These are phyloP conservation scores for Scartelaos histophorus DNA, from an alignment of 2,113 vertebrate species.

Conservation along the genomic window DNA sequence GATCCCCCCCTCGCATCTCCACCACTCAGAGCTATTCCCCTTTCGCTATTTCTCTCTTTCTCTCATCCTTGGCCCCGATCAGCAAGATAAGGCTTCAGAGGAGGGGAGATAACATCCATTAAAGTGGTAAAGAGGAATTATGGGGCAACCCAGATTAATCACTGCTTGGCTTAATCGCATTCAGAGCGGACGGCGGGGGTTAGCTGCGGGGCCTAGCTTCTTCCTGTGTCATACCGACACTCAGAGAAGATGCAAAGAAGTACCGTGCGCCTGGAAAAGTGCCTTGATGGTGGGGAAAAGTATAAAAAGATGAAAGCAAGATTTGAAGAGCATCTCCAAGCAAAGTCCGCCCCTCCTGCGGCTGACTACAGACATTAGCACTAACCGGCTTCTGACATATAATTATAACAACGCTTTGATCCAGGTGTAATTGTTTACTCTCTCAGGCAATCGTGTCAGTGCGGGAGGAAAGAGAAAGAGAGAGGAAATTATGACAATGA, in stretches of 20 bases:
- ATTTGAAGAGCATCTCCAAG: conserved; percentile 47
- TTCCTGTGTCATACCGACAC: conserved; percentile 62
- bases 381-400: conserved; percentile 59
- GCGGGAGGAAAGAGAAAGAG: conserved; percentile 7
- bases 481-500: conserved; percentile 30
- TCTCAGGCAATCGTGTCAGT: conserved; percentile 43
- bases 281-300: conserved; percentile 45
- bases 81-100: conserved; percentile 78
- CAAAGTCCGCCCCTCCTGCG: conserved; percentile 45
- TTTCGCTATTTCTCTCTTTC: conserved; percentile 34
- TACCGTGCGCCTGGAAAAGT: conserved; percentile 39
- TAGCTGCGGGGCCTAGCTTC: conserved; percentile 63
- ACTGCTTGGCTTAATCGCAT: conserved; percentile 74
- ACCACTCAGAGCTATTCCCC: conserved; percentile 18
- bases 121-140: conserved; percentile 80
- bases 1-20: conserved; percentile 22
- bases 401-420: conserved; percentile 65
- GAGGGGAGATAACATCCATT: conserved; percentile 80
- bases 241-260: conserved; percentile 35
- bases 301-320: conserved; percentile 63
- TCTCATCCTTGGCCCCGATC: conserved; percentile 71
- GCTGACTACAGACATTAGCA: conserved; percentile 59
- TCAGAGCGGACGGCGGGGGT: conserved; percentile 61
- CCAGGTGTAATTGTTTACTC: conserved; percentile 68
- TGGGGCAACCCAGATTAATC: conserved; percentile 78